Conservation (phyloP, 2,113 vertebrate species). For the Colaptes auratus region DNA sequence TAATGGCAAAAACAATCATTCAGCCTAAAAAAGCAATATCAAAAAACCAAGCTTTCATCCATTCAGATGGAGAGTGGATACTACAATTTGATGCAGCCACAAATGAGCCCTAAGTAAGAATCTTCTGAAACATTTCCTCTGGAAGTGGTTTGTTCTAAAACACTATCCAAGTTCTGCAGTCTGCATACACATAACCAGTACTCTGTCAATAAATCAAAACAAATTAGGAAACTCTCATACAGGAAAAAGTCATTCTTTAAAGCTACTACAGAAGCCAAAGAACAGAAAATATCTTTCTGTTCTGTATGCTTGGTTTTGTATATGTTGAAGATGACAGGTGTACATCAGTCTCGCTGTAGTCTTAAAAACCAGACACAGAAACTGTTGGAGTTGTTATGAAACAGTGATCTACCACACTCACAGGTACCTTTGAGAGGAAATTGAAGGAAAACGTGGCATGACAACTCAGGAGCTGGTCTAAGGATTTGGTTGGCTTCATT, state of each 20-base stretch:
- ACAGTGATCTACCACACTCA: neutral
- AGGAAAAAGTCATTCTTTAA: neutral
- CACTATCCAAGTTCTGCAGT: neutral
- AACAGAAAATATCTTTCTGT: neutral
- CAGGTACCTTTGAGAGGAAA: slow-evolving; percentile 7
- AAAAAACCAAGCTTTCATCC: neutral
- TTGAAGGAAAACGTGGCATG: neutral
- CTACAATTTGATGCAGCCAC: neutral
- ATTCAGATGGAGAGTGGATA: neutral
- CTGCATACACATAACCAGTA: neutral
- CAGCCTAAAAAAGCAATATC: neutral
- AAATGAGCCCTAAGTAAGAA: neutral
- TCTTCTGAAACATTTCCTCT: neutral
- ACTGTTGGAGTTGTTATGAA: neutral
- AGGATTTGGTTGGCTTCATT: slow-evolving; percentile 28
- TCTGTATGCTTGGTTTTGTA: neutral
- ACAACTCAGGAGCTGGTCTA: slow-evolving; percentile 8
- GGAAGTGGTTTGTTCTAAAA: neutral
- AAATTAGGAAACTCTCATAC: neutral
- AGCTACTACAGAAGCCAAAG: neutral
- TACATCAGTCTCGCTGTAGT: neutral
- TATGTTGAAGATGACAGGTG: neutral
- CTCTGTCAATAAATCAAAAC: neutral
- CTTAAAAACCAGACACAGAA: neutral
- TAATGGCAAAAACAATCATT: neutral